phyloP scores from a whole-genome alignment of 2,888 invertebrate genomes.

The Monochamus alternatus region DNA sequence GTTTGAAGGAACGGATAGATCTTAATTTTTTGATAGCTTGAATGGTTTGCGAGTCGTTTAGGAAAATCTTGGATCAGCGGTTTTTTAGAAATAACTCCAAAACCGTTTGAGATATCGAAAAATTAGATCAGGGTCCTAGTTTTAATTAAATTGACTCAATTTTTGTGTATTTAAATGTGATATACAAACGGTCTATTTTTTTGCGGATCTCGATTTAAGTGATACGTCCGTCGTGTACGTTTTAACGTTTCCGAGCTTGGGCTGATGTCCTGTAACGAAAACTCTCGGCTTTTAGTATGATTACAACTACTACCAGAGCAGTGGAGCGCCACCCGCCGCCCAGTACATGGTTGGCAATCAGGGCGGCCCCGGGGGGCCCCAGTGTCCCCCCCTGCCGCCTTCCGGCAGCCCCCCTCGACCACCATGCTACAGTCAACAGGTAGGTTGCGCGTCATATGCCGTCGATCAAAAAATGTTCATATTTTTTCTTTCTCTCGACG shows the following conservation, averaged over 20 bases:
- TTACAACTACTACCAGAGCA: constrained; percentile 66
- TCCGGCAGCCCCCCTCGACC: constrained; percentile 47
- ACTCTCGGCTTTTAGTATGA: constrained; percentile 63
- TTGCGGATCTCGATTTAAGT: background rate
- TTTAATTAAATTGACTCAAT: no score
- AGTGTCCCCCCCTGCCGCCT: constrained; percentile 49
- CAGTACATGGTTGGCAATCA: constrained; percentile 53
- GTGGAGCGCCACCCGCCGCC: constrained; percentile 59
- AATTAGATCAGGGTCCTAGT: no score
- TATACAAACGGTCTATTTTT: no score
- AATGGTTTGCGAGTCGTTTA: no score
- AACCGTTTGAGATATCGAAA: no score
- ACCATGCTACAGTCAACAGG: constrained; percentile 58
- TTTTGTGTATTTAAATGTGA: no score
- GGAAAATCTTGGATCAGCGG: no score
- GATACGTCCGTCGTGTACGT: background rate
- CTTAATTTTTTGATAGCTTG: no score
- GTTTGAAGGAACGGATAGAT: no score
- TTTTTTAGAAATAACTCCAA: no score
- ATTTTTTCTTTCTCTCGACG: constrained; percentile 12
- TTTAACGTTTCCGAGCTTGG: background rate
- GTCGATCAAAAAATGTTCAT: background rate
- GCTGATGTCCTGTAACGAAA: background rate
- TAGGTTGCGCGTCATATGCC: constrained; percentile 11
- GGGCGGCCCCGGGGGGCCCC: constrained; percentile 52